Evolutionary conservation across 2,797 vertebrate genomes (phyloP).

Genomic region (Anguilla megastoma): DNA sequence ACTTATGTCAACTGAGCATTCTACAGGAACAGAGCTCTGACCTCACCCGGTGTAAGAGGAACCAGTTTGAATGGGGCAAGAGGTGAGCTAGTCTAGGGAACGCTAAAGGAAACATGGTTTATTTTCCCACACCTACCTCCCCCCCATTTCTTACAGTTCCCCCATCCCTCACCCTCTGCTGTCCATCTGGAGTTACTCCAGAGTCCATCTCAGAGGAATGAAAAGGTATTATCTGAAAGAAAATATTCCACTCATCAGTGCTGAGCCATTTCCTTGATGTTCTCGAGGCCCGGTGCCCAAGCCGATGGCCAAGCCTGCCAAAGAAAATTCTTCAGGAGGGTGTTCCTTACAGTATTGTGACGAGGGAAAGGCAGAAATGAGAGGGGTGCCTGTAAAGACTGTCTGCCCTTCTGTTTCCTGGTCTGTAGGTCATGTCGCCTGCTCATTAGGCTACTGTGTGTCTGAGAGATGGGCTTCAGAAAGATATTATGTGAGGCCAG

Average conservation of each 20-base stretch:
- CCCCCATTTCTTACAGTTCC: constrained; percentile 39
- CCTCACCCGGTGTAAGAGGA: neutral
- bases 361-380: constrained; percentile 29
- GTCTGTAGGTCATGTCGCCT: constrained; percentile 53
- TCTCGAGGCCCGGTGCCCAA: constrained; percentile 37
- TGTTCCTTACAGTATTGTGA: constrained; percentile 43
- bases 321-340: constrained; percentile 44
- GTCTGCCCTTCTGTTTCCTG: constrained; percentile 46
- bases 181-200: constrained; percentile 23
- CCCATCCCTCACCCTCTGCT: constrained; percentile 35
- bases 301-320: constrained; percentile 44
- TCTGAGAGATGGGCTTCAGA: constrained; percentile 25
- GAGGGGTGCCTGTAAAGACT: constrained; percentile 47
- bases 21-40: constrained; percentile 16
- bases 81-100: neutral
- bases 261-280: constrained; percentile 30
- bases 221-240: constrained; percentile 14
- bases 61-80: neutral
- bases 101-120: neutral
- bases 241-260: constrained; percentile 35
- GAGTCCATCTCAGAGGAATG: neutral
- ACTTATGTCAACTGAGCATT: constrained; percentile 20
- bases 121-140: neutral
- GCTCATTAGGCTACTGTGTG: constrained; percentile 49
- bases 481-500: neutral